Conservation (phyloP, 2,888 invertebrate genomes). For the Xestia rhomboidea region DNA sequence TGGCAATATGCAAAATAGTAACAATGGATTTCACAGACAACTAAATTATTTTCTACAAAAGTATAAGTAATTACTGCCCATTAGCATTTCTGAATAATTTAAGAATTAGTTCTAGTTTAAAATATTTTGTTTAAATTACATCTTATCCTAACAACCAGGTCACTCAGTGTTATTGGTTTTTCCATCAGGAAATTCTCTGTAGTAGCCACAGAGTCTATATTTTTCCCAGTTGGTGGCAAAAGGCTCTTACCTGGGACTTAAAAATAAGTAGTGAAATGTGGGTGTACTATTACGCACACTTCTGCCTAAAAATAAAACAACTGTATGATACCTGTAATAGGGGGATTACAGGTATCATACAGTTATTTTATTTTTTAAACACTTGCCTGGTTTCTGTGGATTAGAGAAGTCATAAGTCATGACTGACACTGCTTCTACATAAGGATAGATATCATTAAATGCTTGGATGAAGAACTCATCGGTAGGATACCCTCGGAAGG, state of each 20-base stretch:
- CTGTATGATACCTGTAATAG: too few relatives aligned
- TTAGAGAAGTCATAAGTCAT: slow-evolving; percentile 99
- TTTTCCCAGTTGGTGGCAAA: background rate
- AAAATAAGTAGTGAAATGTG: background rate
- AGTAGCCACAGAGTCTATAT: background rate
- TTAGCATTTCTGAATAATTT: background rate
- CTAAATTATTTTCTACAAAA: background rate
- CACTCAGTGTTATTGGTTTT: background rate
- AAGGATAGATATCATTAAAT: slow-evolving; percentile 94
- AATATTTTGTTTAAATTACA: background rate
- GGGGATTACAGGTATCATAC: background rate
- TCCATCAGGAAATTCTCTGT: background rate
- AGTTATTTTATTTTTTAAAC: background rate
- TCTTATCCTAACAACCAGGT: background rate
- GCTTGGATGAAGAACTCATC: slow-evolving; percentile 94
- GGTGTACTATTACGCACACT: background rate
- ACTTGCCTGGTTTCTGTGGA: slow-evolving; percentile 93
- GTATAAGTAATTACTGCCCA: background rate
- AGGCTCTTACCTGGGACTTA: background rate
- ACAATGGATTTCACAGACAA: background rate
- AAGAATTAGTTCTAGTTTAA: background rate
- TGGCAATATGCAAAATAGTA: background rate
- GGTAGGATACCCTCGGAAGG: slow-evolving; percentile 91
- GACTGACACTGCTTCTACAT: slow-evolving; percentile 96
- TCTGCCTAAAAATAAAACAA: too few relatives aligned